phyloP scores from a whole-genome alignment of 2,113 vertebrate species.

The Eidolon helvum region DNA sequence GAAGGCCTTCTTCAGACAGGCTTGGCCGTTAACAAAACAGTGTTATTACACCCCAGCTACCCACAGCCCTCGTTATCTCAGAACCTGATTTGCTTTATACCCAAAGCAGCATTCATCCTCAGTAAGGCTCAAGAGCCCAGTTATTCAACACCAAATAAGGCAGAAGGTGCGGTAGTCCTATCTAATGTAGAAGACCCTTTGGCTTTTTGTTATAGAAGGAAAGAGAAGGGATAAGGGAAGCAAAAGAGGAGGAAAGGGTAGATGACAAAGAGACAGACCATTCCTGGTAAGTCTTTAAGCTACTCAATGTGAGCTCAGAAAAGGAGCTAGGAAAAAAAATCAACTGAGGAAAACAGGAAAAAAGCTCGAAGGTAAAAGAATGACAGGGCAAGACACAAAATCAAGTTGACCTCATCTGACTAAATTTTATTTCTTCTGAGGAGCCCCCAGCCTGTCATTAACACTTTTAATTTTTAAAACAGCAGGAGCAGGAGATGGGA shows the following conservation, averaged over 20 bases:
- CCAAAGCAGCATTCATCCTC: neutral
- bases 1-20: neutral
- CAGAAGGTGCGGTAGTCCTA: neutral
- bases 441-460: neutral
- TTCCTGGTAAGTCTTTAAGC: neutral
- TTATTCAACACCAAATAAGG: neutral
- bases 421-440: neutral
- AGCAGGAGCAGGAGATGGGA: neutral
- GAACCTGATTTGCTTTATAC: neutral
- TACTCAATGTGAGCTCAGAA: neutral
- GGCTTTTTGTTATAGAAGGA: neutral
- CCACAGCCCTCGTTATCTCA: neutral
- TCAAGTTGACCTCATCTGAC: neutral
- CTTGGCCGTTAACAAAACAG: neutral
- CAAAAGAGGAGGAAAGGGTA: neutral
- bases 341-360: slow-evolving; percentile 2
- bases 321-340: neutral
- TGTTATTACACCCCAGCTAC: neutral
- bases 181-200: neutral
- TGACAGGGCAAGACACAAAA: neutral
- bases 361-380: neutral
- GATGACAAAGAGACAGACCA: neutral
- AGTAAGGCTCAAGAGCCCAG: neutral
- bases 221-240: neutral
- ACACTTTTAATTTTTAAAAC: neutral